phyloP scores from a whole-genome alignment of 2,113 vertebrate species.

The Spilogale gracilis region DNA sequence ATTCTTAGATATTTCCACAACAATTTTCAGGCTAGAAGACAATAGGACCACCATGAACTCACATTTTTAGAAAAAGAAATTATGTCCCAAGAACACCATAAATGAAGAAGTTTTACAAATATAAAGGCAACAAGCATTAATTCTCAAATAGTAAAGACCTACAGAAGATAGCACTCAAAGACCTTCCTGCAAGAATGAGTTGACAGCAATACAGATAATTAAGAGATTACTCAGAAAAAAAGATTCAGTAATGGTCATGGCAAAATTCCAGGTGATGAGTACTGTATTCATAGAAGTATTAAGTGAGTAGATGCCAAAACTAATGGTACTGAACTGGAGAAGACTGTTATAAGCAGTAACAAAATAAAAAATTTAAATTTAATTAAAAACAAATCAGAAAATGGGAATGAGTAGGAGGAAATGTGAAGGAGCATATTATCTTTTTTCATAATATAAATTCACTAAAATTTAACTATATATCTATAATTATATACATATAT shows the following conservation, averaged over 20 bases:
- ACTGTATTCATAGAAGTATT: background rate
- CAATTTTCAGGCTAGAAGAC: background rate
- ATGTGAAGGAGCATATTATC: background rate
- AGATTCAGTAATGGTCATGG: background rate
- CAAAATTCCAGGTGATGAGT: background rate
- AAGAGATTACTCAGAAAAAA: conserved; percentile 45
- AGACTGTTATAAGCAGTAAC: background rate
- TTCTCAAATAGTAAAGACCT: background rate
- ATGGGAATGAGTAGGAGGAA: background rate
- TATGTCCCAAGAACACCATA: background rate
- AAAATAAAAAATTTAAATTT: background rate
- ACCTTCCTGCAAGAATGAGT: conserved; percentile 4
- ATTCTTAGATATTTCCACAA: conserved; percentile 1
- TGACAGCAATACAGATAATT: conserved; percentile 9
- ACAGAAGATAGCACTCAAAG: background rate
- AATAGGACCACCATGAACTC: background rate
- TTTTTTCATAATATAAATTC: background rate
- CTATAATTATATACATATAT: background rate
- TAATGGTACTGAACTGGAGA: background rate
- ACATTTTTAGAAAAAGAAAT: background rate
- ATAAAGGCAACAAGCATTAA: background rate
- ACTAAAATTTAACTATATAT: background rate
- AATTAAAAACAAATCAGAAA: conserved; percentile 50
- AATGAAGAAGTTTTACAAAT: conserved; percentile 16
- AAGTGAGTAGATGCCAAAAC: conserved; percentile 17